These are phyloP conservation scores for Rallus crepitans DNA, from an alignment of 2,797 vertebrate species.

Conservation along the genomic window DNA sequence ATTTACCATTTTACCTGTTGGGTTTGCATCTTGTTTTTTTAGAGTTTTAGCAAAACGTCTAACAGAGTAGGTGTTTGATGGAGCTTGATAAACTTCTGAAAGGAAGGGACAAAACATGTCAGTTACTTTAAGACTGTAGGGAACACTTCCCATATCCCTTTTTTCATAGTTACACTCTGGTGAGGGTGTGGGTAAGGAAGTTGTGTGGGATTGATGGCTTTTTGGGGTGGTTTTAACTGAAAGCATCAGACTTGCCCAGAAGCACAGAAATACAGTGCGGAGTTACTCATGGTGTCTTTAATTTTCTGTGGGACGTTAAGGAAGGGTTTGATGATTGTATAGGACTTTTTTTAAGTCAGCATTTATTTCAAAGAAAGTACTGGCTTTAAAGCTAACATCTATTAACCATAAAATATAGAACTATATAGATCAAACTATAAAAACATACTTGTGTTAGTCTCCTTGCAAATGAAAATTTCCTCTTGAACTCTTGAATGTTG, in stretches of 20 bases:
- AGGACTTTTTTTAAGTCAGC: neutral
- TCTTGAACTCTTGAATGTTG: rapidly evolving
- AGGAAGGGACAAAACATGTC: neutral
- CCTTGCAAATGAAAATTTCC: neutral
- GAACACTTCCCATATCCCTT: rapidly evolving
- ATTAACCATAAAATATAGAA: neutral
- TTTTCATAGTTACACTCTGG: neutral
- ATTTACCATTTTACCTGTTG: neutral
- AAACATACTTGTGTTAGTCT: neutral
- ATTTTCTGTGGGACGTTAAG: neutral
- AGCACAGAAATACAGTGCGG: neutral
- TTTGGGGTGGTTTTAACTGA: neutral
- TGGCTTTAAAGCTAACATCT: neutral
- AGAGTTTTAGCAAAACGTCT: neutral
- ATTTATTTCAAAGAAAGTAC: neutral
- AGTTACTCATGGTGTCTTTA: neutral
- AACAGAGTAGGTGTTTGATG: neutral
- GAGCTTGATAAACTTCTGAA: neutral
- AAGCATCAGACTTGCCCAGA: neutral
- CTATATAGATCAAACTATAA: neutral
- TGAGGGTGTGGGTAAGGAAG: neutral
- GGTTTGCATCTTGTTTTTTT: rapidly evolving
- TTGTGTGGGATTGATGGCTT: neutral
- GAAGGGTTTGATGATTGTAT: neutral
- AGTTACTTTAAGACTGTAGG: neutral